Percentiles rank a stretch among this genome's conserved stretches.
Evolutionary conservation across 2,888 invertebrate genomes (phyloP).

Genomic region (Lordiphosa fenestrarum): DNA sequence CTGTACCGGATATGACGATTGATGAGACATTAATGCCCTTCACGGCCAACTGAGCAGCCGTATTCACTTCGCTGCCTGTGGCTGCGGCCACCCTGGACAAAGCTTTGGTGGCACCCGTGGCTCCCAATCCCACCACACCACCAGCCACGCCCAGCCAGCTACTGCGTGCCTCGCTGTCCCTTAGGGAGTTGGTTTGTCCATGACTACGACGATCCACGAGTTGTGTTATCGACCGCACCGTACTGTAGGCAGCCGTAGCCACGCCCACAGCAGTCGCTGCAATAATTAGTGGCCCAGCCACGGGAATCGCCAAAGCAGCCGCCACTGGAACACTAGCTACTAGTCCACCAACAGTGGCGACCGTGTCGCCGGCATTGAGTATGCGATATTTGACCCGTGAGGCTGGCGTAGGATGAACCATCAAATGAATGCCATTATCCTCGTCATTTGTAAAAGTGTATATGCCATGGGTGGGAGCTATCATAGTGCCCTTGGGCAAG

Average conservation of each 20-base stretch:
- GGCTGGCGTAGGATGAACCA: slow-evolving; percentile 59
- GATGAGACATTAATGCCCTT: slow-evolving; percentile 67
- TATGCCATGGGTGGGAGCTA: slow-evolving; percentile 79
- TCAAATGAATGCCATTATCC: slow-evolving; percentile 50
- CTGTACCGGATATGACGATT: slow-evolving; percentile 63
- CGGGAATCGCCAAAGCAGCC: slow-evolving; percentile 53
- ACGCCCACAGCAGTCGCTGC: slow-evolving; percentile 53
- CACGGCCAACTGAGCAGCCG: slow-evolving; percentile 50
- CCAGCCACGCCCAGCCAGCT: slow-evolving; percentile 70
- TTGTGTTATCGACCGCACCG: slow-evolving; percentile 50
- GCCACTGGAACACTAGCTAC: slow-evolving; percentile 50
- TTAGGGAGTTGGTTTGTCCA: slow-evolving; percentile 55
- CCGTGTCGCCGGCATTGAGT: slow-evolving; percentile 49
- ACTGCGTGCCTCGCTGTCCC: slow-evolving; percentile 62
- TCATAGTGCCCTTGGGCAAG: slow-evolving; percentile 79
- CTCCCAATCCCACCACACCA: slow-evolving; percentile 58
- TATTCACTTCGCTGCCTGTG: slow-evolving; percentile 40
- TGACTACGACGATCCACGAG: slow-evolving; percentile 62
- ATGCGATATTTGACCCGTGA: slow-evolving; percentile 32
- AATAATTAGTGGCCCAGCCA: slow-evolving; percentile 49
- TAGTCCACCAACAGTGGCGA: slow-evolving; percentile 59
- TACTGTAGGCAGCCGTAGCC: slow-evolving; percentile 56
- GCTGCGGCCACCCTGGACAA: slow-evolving; percentile 30
- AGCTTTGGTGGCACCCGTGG: slow-evolving; percentile 59
- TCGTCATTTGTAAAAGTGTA: slow-evolving; percentile 51